Base-by-base conservation (phyloP, 2,888 invertebrate genomes). In the Chirona hameri region DNA sequence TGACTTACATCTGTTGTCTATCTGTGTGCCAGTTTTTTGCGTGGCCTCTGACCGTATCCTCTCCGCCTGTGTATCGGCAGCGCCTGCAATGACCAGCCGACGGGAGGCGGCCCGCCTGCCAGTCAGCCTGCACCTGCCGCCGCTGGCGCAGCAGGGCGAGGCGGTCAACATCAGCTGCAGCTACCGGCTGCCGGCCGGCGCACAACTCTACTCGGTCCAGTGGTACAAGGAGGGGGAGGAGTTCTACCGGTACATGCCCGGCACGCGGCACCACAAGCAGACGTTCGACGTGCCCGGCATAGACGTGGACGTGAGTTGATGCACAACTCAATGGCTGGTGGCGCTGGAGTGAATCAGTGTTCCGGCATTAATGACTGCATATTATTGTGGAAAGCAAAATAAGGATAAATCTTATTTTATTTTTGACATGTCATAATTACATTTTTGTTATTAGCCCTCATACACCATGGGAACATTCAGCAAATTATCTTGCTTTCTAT, bases 201-300 rank as follows among this genome's bases (percentile, higher is more conserved):
- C 24, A 1, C 79, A 52, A n/a, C 46, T 79, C 48, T 79, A 79
- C 79, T 79, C 79, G n/a, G 79, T 79, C 10, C 79, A 79, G 48
- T 79, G 79, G 79, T 79, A 79, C 79, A 79, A 79, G 48, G 79
- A 79, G 27, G 79, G 79, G 27, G 48, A 52, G 79, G 79, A 79
- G 79, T 79, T 79, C 79, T 79, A 79, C 15, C 46, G 79, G 2
- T 79, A 48, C 79, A 79, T 52, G 46, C 79, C 79, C 48, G 79
- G n/a, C 48, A 15, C 12, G 14, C 24, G 15, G 27, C 79, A 48
- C 15, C 79, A n/a, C 24, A 46, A 79, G 24, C 79, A 79, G 27
- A 52, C 79, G 79, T 79, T 79, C 79, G 48, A 14, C 46, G 79
- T 79, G n/a, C 0, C 12, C 48, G 79, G 79, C 48, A 79, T 79